Evolutionary conservation across 2,888 invertebrate genomes (phyloP).

Genomic region (Nomada ferruginata): DNA sequence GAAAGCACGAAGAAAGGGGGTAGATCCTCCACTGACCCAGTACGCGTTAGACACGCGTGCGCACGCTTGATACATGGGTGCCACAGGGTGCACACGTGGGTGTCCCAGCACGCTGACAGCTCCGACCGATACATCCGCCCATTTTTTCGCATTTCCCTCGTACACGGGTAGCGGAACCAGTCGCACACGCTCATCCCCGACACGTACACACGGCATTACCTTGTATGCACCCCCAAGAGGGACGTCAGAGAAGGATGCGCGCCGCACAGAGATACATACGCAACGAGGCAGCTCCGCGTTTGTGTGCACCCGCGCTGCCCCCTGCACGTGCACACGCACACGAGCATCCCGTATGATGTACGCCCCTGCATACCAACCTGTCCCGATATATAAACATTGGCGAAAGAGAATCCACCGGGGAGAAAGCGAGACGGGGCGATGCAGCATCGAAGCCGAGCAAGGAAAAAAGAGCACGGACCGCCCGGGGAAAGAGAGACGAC

Average conservation of each 20-base stretch:
- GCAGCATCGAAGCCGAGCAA: conserved; percentile 38
- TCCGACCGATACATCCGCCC: conserved; percentile 68
- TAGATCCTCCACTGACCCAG: conserved; percentile 72
- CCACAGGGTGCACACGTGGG: conserved; percentile 62
- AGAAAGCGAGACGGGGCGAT: conserved; percentile 38
- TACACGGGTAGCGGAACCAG: conserved; percentile 49
- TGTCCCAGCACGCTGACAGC: conserved; percentile 61
- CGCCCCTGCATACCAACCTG: conserved; percentile 66
- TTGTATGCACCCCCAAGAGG: conserved; percentile 49
- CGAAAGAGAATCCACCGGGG: conserved; percentile 51
- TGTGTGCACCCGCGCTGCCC: neutral
- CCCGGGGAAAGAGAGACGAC: conserved; percentile 49
- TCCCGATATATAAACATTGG: conserved; percentile 67
- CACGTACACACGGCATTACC: conserved; percentile 45
- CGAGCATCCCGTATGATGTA: conserved; percentile 50
- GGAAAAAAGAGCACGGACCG: conserved; percentile 34
- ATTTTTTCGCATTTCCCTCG: conserved; percentile 67
- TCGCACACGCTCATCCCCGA: conserved; percentile 29
- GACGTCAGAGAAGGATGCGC: conserved; percentile 54
- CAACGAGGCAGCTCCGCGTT: neutral
- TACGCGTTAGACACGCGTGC: conserved; percentile 64
- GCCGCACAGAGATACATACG: conserved; percentile 28
- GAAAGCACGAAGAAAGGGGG: conserved; percentile 62
- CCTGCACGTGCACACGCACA: conserved; percentile 39
- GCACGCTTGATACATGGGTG: conserved; percentile 56